These are phyloP conservation scores for Latrodectus hesperus DNA, from an alignment of 2,888 invertebrate species.

Conservation along the genomic window DNA sequence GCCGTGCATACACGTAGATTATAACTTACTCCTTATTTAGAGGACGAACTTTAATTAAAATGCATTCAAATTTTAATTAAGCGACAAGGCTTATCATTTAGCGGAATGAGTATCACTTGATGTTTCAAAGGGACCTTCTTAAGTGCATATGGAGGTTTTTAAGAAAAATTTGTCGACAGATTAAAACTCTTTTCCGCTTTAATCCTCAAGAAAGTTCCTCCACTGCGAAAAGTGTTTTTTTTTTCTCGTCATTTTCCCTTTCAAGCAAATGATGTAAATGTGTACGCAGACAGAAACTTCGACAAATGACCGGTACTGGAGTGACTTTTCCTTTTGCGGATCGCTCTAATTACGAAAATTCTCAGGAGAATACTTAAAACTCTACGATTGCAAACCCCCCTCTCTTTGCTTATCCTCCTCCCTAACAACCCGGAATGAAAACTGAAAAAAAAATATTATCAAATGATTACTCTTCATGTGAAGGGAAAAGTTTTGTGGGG, in stretches of 20 bases:
- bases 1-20: too few relatives aligned
- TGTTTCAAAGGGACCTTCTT: not conserved
- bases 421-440: not conserved
- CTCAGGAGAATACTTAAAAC: conserved; percentile 14
- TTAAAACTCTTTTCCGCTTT: too few relatives aligned
- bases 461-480: conserved; percentile 10
- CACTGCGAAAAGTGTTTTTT: not conserved
- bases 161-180: too few relatives aligned
- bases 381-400: not conserved
- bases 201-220: too few relatives aligned
- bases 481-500: conserved; percentile 12
- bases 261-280: not conserved
- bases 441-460: conserved; percentile 17
- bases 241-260: not conserved
- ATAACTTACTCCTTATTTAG: too few relatives aligned
- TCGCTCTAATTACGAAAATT: conserved; percentile 16
- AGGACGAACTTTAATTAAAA: not conserved
- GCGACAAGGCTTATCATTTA: not conserved
- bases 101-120: not conserved
- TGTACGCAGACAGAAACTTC: not conserved
- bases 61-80: conserved; percentile 12
- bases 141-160: too few relatives aligned
- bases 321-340: not conserved
- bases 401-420: not conserved
- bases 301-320: conserved; percentile 6